These are phyloP conservation scores for Synergus umbraculus DNA, from an alignment of 2,888 invertebrate species.

Conservation along the genomic window DNA sequence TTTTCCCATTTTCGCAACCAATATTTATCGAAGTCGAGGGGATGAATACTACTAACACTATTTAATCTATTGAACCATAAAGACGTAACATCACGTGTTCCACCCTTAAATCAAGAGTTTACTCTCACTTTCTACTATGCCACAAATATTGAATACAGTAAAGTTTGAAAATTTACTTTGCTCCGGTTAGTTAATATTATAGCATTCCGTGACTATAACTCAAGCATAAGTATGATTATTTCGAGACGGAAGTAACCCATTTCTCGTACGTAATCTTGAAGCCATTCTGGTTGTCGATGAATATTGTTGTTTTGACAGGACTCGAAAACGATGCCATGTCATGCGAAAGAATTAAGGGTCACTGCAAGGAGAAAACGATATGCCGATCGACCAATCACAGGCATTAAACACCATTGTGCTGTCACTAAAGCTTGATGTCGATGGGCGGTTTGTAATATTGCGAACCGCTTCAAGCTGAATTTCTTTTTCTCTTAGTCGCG, in stretches of 20 bases:
- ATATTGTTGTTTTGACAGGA: slow-evolving; percentile 37
- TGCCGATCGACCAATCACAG: slow-evolving; percentile 32
- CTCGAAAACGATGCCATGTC: slow-evolving; percentile 33
- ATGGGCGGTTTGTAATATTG: slow-evolving; percentile 39
- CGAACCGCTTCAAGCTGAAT: slow-evolving; percentile 40
- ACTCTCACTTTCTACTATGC: slow-evolving; percentile 9
- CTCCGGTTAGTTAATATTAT: slow-evolving; percentile 34
- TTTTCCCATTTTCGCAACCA: no score
- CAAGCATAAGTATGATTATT: slow-evolving; percentile 32
- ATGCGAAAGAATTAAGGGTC: slow-evolving; percentile 38
- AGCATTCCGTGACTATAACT: slow-evolving; percentile 14
- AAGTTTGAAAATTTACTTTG: slow-evolving; percentile 14
- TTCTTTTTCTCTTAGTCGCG: slow-evolving; percentile 48
- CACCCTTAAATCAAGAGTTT: not conserved
- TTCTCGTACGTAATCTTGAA: slow-evolving; percentile 34
- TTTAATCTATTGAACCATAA: no score
- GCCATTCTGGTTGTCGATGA: slow-evolving; percentile 17
- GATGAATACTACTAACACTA: no score
- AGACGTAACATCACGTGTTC: no score
- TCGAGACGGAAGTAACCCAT: slow-evolving; percentile 27
- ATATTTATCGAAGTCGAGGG: no score
- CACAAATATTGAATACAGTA: slow-evolving; percentile 16
- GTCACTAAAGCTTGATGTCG: slow-evolving; percentile 42
- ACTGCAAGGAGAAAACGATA: slow-evolving; percentile 39
- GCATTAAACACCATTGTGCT: slow-evolving; percentile 40